Percentiles rank a stretch among this genome's conserved stretches.
phyloP scores from a whole-genome alignment of 2,113 vertebrate genomes.

The Eurystomus gularis region DNA sequence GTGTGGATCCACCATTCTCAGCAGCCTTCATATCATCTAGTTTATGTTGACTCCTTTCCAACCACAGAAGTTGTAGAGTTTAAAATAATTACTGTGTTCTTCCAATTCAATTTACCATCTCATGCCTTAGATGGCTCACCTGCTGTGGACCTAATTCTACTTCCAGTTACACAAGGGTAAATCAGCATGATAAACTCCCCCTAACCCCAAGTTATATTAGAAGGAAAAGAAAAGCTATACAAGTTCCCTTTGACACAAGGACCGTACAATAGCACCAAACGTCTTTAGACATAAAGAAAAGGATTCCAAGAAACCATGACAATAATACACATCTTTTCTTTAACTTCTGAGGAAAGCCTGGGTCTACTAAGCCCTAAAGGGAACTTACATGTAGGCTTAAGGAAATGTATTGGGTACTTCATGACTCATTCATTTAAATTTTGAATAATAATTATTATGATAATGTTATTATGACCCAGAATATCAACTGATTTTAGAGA shows the following conservation, averaged over 20 bases:
- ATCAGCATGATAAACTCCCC: neutral
- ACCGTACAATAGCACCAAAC: neutral
- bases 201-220: accelerated
- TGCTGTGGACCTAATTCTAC: neutral
- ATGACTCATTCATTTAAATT: neutral
- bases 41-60: neutral
- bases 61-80: neutral
- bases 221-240: neutral
- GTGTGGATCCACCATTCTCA: neutral
- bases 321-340: neutral
- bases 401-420: neutral
- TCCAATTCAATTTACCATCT: neutral
- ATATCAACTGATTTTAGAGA: neutral
- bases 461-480: neutral
- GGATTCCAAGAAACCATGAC: neutral
- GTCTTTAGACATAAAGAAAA: neutral
- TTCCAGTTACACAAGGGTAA: neutral
- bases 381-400: neutral
- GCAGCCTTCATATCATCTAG: neutral
- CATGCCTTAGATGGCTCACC: neutral
- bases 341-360: neutral
- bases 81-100: neutral
- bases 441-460: neutral
- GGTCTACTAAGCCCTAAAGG: neutral
- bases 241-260: neutral